phyloP scores from a whole-genome alignment of 2,888 invertebrate genomes.

The Phengaris alcon region DNA sequence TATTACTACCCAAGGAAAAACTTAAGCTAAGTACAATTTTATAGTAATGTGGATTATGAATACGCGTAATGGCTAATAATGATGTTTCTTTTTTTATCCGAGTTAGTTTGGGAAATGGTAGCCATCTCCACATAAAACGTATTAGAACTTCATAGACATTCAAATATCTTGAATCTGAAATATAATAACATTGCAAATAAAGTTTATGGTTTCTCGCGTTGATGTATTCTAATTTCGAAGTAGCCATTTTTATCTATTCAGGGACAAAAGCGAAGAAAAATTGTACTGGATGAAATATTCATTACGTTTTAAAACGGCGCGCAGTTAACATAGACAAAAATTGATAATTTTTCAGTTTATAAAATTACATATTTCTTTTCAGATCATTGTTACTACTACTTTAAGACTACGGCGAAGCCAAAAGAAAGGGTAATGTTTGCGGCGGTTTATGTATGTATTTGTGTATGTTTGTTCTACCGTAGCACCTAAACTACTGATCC shows the following conservation, averaged over 20 bases:
- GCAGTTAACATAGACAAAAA: background rate
- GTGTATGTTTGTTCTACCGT: no score
- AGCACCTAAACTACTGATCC: no score
- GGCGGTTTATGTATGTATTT: no score
- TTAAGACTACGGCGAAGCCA: no score
- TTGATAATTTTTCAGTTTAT: background rate
- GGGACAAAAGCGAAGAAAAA: constrained; percentile 14
- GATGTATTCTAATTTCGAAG: constrained; percentile 12
- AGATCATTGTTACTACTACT: background rate
- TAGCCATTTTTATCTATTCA: constrained; percentile 13
- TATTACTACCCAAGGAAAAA: background rate
- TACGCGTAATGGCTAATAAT: background rate
- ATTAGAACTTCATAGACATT: background rate
- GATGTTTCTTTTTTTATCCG: background rate
- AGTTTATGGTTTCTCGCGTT: background rate
- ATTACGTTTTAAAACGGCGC: background rate
- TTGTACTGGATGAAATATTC: constrained; percentile 21
- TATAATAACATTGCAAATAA: background rate
- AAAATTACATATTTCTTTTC: background rate
- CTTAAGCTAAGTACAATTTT: background rate
- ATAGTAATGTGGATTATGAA: background rate
- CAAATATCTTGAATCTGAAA: background rate
- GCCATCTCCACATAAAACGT: background rate
- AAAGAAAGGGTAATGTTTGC: no score
- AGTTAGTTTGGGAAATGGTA: background rate